Conservation (phyloP, 1,140 invertebrate species). For the Drosophila pectinifera region DNA sequence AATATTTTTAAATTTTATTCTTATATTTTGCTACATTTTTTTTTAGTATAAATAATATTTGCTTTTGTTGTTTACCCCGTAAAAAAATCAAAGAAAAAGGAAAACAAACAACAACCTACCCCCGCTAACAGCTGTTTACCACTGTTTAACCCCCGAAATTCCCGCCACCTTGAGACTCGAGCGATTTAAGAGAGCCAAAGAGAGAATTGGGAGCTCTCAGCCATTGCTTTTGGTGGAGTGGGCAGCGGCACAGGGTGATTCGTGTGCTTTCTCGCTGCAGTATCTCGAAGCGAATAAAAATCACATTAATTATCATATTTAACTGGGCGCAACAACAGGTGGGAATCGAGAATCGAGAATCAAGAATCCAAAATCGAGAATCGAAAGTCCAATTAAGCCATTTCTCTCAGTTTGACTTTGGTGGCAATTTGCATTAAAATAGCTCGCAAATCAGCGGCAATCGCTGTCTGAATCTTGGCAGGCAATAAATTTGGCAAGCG, state of each 20-base stretch:
- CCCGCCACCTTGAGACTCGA: constrained; percentile 2
- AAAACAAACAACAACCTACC: constrained; percentile 10
- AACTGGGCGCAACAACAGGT: constrained; percentile 29
- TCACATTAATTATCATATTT: constrained; percentile 37
- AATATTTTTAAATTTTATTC: neutral
- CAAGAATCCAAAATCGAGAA: constrained; percentile 19
- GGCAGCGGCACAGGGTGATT: constrained; percentile 55
- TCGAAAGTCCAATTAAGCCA: constrained; percentile 57
- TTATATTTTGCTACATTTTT: neutral
- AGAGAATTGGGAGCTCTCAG: constrained; percentile 36
- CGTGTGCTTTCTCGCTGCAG: constrained; percentile 9
- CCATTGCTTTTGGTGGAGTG: neutral
- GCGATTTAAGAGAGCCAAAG: constrained; percentile 62
- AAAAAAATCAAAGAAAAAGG: neutral
- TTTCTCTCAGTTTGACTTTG: constrained; percentile 26
- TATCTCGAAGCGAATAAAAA: constrained; percentile 10
- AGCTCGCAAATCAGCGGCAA: constrained; percentile 25
- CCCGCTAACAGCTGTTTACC: constrained; percentile 13
- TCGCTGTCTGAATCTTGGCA: constrained; percentile 47
- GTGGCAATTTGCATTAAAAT: constrained; percentile 52
- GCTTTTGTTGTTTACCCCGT: neutral
- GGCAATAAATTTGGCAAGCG: constrained; percentile 55
- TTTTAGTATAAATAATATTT: neutral
- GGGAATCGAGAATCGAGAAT: constrained; percentile 19
- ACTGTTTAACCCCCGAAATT: constrained; percentile 27